These are phyloP conservation scores for Gastrophryne carolinensis DNA, from an alignment of 2,797 vertebrate species.

Conservation along the genomic window DNA sequence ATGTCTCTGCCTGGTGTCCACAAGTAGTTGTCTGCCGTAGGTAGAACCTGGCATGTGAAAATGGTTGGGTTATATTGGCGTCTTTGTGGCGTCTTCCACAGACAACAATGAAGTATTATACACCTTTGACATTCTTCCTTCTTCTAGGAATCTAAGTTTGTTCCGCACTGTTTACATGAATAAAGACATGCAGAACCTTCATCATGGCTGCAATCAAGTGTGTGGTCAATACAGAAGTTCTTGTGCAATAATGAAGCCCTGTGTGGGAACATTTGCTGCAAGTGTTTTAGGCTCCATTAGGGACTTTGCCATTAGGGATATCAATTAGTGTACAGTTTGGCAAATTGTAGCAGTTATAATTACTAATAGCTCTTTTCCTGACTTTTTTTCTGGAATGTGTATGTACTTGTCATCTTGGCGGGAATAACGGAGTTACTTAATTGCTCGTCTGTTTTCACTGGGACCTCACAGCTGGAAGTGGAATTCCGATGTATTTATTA, in stretches of 20 bases:
- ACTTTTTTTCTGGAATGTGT: slow-evolving; percentile 28
- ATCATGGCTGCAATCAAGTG: slow-evolving; percentile 6
- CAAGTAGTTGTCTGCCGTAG: too few relatives aligned
- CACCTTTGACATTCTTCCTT: not conserved
- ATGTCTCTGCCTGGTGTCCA: too few relatives aligned
- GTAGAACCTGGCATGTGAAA: too few relatives aligned
- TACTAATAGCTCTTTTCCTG: slow-evolving; percentile 41
- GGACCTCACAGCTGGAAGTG: slow-evolving; percentile 32
- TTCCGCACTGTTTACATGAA: not conserved
- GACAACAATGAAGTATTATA: not conserved
- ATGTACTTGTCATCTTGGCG: slow-evolving; percentile 39
- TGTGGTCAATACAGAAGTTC: not conserved
- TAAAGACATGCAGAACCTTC: not conserved
- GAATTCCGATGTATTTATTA: not conserved
- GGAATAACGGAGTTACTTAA: slow-evolving; percentile 29
- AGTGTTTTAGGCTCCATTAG: slow-evolving; percentile 5
- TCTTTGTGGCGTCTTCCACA: too few relatives aligned
- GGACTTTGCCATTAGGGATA: slow-evolving; percentile 11
- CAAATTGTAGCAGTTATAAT: slow-evolving; percentile 40
- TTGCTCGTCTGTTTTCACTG: slow-evolving; percentile 20
- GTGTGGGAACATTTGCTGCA: slow-evolving; percentile 20
- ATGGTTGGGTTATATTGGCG: too few relatives aligned
- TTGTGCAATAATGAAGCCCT: slow-evolving; percentile 13
- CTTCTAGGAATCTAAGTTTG: not conserved
- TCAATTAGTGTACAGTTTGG: slow-evolving; percentile 25